A percentile compares a stretch with the other conserved stretches of the same genome.
Evolutionary conservation across 2,888 invertebrate genomes (phyloP).

Genomic region (Epinotia demarniana): DNA sequence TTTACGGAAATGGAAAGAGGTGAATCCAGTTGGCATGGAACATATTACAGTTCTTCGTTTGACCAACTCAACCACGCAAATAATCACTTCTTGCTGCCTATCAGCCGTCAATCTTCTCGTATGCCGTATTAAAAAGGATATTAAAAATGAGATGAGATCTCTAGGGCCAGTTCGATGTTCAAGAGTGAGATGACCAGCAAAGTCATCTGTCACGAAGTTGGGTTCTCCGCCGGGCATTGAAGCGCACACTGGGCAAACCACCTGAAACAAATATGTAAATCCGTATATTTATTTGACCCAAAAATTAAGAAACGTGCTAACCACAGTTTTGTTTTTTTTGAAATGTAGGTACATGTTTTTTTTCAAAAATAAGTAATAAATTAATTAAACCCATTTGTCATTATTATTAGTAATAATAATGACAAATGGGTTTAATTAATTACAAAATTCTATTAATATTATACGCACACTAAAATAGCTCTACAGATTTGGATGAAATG

Average conservation of each 20-base stretch:
- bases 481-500: no score
- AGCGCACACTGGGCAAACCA: conserved; percentile 99
- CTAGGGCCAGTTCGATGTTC: conserved; percentile 96
- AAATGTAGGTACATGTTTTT: no score
- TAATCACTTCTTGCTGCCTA: not conserved
- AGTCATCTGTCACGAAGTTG: conserved; percentile 98
- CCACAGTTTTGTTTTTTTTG: no score
- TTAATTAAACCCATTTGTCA: no score
- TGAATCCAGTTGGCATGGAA: not conserved
- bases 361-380: no score
- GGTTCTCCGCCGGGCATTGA: conserved; percentile 98
- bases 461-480: no score
- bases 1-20: no score
- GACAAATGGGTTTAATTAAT: no score
- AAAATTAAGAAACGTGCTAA: no score
- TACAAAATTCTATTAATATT: no score
- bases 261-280: conserved; percentile 56
- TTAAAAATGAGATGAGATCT: conserved; percentile 96
- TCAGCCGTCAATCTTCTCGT: not conserved
- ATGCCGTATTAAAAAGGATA: conserved; percentile 85
- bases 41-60: not conserved
- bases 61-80: no score
- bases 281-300: not conserved
- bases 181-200: conserved; percentile 97
- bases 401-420: no score